These are phyloP conservation scores for Pseudochirops corinnae DNA, from an alignment of 2,797 vertebrate species.

Conservation along the genomic window DNA sequence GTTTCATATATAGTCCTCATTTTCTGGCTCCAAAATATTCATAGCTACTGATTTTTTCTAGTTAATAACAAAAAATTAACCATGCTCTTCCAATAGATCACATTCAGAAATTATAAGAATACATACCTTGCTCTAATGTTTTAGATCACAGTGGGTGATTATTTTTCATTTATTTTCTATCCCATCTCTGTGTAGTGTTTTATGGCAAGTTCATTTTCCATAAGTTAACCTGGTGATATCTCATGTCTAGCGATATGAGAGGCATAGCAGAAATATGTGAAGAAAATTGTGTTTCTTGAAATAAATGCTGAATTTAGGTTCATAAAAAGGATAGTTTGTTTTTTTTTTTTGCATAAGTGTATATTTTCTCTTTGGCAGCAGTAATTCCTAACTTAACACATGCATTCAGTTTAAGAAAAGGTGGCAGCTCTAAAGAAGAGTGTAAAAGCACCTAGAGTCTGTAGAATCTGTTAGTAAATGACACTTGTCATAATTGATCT, in stretches of 20 bases:
- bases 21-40: background rate
- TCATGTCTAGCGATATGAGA: background rate
- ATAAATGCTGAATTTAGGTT: background rate
- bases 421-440: background rate
- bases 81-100: background rate
- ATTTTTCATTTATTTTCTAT: background rate
- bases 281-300: conserved; percentile 34
- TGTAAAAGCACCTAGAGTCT: background rate
- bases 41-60: background rate
- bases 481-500: conserved; percentile 39
- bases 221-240: background rate
- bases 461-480: background rate
- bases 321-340: background rate
- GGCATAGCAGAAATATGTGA: background rate
- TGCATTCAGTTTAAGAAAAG: background rate
- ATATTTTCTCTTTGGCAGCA: conserved; percentile 15
- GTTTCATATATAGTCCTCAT: background rate
- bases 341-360: background rate
- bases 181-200: background rate
- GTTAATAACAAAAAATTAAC: background rate
- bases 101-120: background rate
- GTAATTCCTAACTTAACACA: background rate
- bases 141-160: background rate
- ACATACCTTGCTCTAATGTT: background rate
- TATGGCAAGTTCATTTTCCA: conserved; percentile 26